A percentile compares a stretch with the other conserved stretches of the same genome.
Evolutionary conservation across 2,797 vertebrate species (phyloP).

Genomic region (Trematomus bernacchii): DNA sequence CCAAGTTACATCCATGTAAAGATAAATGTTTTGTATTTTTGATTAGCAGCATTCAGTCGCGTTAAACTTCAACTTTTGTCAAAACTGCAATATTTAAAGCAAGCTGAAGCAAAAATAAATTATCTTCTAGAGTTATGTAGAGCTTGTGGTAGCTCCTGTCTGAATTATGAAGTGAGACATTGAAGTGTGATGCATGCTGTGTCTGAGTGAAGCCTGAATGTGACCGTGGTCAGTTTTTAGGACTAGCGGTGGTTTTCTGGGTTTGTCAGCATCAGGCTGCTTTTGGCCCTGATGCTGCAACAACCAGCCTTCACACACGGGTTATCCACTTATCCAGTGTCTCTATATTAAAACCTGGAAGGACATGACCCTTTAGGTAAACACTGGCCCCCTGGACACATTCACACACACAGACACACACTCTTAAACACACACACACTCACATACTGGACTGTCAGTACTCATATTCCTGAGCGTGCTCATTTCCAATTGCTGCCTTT

Average conservation of each 20-base stretch:
- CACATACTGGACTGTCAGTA: slow-evolving; percentile 46
- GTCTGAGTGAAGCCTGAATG: slow-evolving; percentile 23
- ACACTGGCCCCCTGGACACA: slow-evolving; percentile 67
- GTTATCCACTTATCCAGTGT: slow-evolving; percentile 78
- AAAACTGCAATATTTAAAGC: slow-evolving; percentile 25
- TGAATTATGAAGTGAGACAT: slow-evolving; percentile 38
- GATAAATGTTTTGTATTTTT: not conserved
- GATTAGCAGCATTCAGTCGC: not conserved
- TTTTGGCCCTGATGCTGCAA: slow-evolving; percentile 58
- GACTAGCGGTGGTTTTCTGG: slow-evolving; percentile 47
- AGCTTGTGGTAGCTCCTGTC: slow-evolving; percentile 37
- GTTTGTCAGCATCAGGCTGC: slow-evolving; percentile 49
- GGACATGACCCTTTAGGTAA: slow-evolving; percentile 81
- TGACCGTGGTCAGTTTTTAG: slow-evolving; percentile 42
- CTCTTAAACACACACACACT: slow-evolving; percentile 28
- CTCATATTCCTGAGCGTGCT: slow-evolving; percentile 76
- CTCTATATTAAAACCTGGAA: slow-evolving; percentile 79
- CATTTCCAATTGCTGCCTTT: slow-evolving; percentile 66
- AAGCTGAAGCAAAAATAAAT: slow-evolving; percentile 19
- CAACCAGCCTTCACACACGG: slow-evolving; percentile 40
- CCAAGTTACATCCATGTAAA: not conserved
- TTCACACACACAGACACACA: slow-evolving; percentile 45
- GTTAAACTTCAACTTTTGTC: slow-evolving; percentile 16
- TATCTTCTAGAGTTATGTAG: slow-evolving; percentile 15
- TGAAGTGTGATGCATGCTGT: slow-evolving; percentile 33